phyloP scores from a whole-genome alignment of 2,888 invertebrate species.

The Microchrysa polita region DNA sequence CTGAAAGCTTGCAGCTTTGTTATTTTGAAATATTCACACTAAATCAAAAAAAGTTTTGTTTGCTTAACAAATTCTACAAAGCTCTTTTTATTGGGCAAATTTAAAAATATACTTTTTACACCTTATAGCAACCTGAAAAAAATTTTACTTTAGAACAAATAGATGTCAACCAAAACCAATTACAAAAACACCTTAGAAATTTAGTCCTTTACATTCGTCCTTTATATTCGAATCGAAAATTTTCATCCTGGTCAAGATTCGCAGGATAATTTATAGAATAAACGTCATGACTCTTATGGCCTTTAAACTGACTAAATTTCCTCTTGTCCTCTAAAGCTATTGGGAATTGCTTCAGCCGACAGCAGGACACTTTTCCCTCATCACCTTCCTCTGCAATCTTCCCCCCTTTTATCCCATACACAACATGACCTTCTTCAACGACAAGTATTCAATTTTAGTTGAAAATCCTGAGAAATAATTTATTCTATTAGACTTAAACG shows the following conservation, averaged over 20 bases:
- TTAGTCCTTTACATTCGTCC: no score
- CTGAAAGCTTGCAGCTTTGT: no score
- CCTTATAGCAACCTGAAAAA: no score
- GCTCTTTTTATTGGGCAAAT: no score
- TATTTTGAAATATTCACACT: no score
- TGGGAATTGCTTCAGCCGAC: slow-evolving; percentile 6
- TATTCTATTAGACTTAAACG: slow-evolving; percentile 47
- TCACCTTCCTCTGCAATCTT: background rate
- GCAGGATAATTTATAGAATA: slow-evolving; percentile 21
- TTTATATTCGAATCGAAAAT: background rate
- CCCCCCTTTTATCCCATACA: background rate
- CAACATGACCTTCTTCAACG: background rate
- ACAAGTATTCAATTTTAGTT: slow-evolving; percentile 45
- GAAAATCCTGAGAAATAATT: slow-evolving; percentile 45
- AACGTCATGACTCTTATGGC: slow-evolving; percentile 14
- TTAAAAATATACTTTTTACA: no score
- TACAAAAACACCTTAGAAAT: no score
- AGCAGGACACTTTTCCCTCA: slow-evolving; percentile 9
- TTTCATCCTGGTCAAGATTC: background rate
- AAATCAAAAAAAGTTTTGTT: no score
- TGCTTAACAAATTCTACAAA: no score
- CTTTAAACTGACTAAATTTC: slow-evolving; percentile 6
- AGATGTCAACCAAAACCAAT: no score
- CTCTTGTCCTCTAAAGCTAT: background rate
- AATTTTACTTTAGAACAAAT: no score